These are phyloP conservation scores for Asobara japonica DNA, from an alignment of 1,140 invertebrate species.

Conservation along the genomic window DNA sequence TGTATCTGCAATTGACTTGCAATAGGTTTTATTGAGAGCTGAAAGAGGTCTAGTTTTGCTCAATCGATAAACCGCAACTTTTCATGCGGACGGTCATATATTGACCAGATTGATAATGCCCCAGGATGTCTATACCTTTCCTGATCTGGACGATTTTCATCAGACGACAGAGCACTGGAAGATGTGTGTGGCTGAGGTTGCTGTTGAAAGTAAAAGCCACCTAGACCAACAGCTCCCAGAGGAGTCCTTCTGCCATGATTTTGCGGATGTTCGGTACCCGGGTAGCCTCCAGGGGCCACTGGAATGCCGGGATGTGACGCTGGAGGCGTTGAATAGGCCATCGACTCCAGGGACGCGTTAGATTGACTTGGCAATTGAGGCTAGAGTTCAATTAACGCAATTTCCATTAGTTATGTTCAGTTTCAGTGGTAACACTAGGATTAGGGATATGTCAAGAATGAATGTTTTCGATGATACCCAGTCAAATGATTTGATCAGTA, in stretches of 20 bases:
- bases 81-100: too few relatives aligned
- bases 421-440: background rate
- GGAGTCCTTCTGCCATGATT: slow-evolving; percentile 80
- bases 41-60: too few relatives aligned
- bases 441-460: too few relatives aligned
- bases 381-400: slow-evolving; percentile 28
- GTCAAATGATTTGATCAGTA: too few relatives aligned
- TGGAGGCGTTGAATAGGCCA: slow-evolving; percentile 53
- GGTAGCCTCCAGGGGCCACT: slow-evolving; percentile 48
- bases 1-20: too few relatives aligned
- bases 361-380: slow-evolving; percentile 54
- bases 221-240: slow-evolving; percentile 81
- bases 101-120: slow-evolving; percentile 58
- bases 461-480: too few relatives aligned
- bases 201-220: slow-evolving; percentile 80
- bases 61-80: too few relatives aligned
- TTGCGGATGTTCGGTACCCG: slow-evolving; percentile 68
- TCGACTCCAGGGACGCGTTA: slow-evolving; percentile 50
- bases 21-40: too few relatives aligned
- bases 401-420: background rate
- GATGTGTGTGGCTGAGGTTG: slow-evolving; percentile 64
- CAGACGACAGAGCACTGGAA: slow-evolving; percentile 69
- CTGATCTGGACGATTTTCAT: slow-evolving; percentile 81
- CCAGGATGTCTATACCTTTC: slow-evolving; percentile 60
- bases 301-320: slow-evolving; percentile 51